Evolutionary conservation across 2,113 vertebrate genomes (phyloP).

Genomic region (Xenus cinereus): DNA sequence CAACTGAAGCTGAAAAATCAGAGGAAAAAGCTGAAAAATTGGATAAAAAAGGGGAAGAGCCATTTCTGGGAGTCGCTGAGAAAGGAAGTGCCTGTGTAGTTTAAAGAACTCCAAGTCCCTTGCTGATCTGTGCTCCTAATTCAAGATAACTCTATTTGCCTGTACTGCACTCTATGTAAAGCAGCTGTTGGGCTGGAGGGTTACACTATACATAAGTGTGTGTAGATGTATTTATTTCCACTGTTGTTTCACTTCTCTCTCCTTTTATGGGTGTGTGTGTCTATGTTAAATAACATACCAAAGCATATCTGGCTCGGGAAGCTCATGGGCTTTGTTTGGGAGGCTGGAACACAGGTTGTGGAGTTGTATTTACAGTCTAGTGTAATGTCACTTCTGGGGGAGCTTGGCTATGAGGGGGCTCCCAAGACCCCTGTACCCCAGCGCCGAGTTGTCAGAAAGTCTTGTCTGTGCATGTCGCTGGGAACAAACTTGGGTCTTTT

Average conservation of each 20-base stretch:
- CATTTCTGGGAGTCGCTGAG: neutral
- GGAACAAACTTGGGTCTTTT: neutral
- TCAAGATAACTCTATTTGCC: neutral
- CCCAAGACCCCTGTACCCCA: neutral
- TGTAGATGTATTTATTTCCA: neutral
- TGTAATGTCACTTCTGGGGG: neutral
- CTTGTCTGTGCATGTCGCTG: neutral
- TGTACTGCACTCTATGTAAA: neutral
- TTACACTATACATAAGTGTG: neutral
- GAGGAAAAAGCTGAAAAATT: neutral
- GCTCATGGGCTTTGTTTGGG: neutral
- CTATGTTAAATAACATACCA: neutral
- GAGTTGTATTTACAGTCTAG: neutral
- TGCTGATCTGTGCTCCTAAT: neutral
- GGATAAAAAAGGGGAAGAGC: neutral
- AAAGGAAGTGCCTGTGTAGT: neutral
- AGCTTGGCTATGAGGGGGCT: rapidly evolving
- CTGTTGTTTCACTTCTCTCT: neutral
- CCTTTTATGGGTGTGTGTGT: neutral
- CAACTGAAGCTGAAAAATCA: neutral
- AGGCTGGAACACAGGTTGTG: neutral
- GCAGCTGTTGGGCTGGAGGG: neutral
- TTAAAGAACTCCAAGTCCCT: neutral
- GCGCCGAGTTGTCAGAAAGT: neutral
- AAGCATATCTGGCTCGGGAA: neutral